Percentiles rank a stretch among this genome's conserved stretches.
Conservation (phyloP, 1,140 invertebrate species). For the Diorhabda carinulata region DNA sequence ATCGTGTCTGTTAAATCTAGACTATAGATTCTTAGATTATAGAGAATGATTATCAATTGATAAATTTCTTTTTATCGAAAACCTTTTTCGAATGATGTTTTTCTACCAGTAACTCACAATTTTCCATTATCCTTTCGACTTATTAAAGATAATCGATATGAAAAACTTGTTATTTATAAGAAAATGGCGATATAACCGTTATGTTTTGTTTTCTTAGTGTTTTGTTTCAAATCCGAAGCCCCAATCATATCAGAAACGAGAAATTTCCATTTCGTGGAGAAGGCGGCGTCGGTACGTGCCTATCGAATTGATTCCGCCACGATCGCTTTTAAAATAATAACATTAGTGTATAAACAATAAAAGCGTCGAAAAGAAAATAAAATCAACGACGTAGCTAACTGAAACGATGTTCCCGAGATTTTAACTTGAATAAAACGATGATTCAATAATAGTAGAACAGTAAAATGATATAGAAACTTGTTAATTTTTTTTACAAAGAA, state of each 20-base stretch:
- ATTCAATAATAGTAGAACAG: too few relatives aligned
- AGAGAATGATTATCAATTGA: too few relatives aligned
- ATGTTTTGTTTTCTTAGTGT: slow-evolving; percentile 1
- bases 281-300: slow-evolving; percentile 24
- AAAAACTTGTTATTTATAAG: too few relatives aligned
- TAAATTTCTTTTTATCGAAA: too few relatives aligned
- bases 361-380: slow-evolving; percentile 40
- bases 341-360: slow-evolving; percentile 47
- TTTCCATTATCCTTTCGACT: too few relatives aligned
- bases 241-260: slow-evolving; percentile 4
- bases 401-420: neutral
- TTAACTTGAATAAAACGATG: neutral
- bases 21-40: too few relatives aligned
- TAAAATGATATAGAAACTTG: too few relatives aligned
- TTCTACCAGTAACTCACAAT: too few relatives aligned
- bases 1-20: too few relatives aligned
- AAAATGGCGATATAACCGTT: neutral
- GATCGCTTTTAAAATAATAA: slow-evolving; percentile 46
- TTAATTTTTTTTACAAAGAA: too few relatives aligned
- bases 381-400: slow-evolving; percentile 13
- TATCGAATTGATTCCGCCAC: slow-evolving; percentile 27
- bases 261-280: slow-evolving; percentile 24
- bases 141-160: too few relatives aligned
- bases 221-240: slow-evolving; percentile 3
- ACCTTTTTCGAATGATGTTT: too few relatives aligned